Percentiles rank a stretch among this genome's conserved stretches.
Evolutionary conservation across 2,888 invertebrate genomes (phyloP).

Genomic region (Temnothorax rugatulus): DNA sequence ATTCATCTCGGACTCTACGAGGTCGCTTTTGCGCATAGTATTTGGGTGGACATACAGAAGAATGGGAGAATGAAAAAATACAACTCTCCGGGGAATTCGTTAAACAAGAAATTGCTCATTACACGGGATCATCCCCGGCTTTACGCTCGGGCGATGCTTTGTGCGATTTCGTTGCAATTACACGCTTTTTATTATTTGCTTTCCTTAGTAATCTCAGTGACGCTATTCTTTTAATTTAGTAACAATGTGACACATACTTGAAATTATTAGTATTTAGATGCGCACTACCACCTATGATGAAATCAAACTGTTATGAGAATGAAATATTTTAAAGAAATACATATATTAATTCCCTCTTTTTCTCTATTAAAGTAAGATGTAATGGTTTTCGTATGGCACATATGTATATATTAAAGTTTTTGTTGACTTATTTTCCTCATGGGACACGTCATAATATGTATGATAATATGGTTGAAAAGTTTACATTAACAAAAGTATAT

Average conservation of each 20-base stretch:
- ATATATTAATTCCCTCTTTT: not conserved
- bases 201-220: constrained; percentile 25
- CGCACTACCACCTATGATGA: not conserved
- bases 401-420: not conserved
- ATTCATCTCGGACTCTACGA: constrained; percentile 65
- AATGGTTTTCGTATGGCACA: not conserved
- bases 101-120: constrained; percentile 56
- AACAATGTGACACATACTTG: constrained; percentile 6
- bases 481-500: constrained; percentile 7
- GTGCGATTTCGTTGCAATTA: constrained; percentile 44
- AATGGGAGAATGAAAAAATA: constrained; percentile 21
- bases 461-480: constrained; percentile 1
- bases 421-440: not conserved
- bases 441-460: not conserved
- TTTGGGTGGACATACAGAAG: constrained; percentile 1
- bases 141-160: constrained; percentile 18
- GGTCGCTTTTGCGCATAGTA: constrained; percentile 58
- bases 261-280: constrained; percentile 1
- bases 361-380: not conserved
- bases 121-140: constrained; percentile 42
- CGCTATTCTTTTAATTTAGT: constrained; percentile 7
- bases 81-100: constrained; percentile 38
- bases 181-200: constrained; percentile 4
- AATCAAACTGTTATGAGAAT: not conserved
- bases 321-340: not conserved